Base-by-base conservation (phyloP, 2,888 invertebrate genomes). In the Spodoptera exigua region DNA sequence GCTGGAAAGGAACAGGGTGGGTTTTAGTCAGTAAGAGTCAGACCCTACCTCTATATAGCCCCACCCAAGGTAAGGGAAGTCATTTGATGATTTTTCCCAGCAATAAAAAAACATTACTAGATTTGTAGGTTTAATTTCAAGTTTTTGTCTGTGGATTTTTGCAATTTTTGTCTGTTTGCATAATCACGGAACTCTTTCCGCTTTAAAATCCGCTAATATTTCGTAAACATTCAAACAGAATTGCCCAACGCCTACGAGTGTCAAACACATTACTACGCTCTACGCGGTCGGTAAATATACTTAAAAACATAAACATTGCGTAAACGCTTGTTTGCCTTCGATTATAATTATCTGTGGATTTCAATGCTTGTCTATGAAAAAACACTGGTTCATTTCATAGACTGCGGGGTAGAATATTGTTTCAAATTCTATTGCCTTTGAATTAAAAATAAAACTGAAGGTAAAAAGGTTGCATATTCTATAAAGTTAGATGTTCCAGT, bases 211-310 rank as follows among this genome's bases (percentile, higher is more conserved):
- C 10, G 3, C 47, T 16, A 40, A 11, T 16, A 39, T 57, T 48
- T 17, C 44, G 51, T 70, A 62, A 67, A 68, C 51, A 46, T 16
- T 21, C 47, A n/a, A 2, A 47, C 40, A 27, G 18, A 37, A 56
- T 64, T 58, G 41, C 58, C 39, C 47, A 36, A 47, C 56, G 48
- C 59, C 61, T 32, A 51, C 60, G 21, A 27, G 48, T 60, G 60
- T 56, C 63, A 70, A 70, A 74, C 74, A 63, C 70, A 67, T 67
- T 61, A 74, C 61, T 57, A 58, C 54, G 17, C 61, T 44, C 40
- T 59, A 54, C 54, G 59, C 46, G 32, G 54, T 74, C 57, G 58
- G 74, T 70, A 74, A 74, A 74, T 64, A 70, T 64, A 55, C 59
- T 54, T 54, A 21, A 36, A 59, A 70, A 68, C 37, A 51, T 55